Conservation (phyloP, 2,797 vertebrate species). For the Tympanoctomys barrerae region DNA sequence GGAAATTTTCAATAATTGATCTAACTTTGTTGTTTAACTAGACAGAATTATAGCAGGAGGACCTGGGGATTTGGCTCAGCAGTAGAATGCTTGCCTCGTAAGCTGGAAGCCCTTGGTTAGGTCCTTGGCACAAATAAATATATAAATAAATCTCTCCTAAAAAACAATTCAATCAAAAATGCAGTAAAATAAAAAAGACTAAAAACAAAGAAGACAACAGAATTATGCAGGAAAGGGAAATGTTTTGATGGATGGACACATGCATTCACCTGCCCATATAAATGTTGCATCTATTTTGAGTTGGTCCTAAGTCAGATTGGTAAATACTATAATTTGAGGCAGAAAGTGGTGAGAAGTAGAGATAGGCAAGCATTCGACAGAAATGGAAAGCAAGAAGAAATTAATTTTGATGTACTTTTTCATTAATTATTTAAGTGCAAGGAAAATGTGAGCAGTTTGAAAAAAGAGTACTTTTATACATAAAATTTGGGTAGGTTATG, state of each 20-base stretch:
- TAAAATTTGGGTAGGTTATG: not conserved
- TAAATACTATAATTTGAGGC: not conserved
- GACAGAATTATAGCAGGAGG: not conserved
- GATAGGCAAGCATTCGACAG: not conserved
- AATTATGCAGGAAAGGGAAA: conserved; percentile 8
- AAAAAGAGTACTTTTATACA: not conserved
- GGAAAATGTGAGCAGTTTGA: not conserved
- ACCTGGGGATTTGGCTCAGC: too few species aligned
- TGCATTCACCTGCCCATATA: not conserved
- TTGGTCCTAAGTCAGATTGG: not conserved
- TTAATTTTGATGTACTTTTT: not conserved
- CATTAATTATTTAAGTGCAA: not conserved
- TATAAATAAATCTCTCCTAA: too few species aligned
- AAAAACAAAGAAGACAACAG: not conserved
- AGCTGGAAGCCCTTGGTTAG: too few species aligned
- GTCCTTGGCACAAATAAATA: too few species aligned
- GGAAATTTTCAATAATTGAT: conserved; percentile 40
- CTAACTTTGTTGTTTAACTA: not conserved
- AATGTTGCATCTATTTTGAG: not conserved
- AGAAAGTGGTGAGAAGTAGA: not conserved
- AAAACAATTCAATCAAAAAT: too few species aligned
- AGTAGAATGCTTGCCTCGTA: too few species aligned
- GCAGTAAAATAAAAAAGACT: too few species aligned
- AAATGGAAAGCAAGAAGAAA: not conserved
- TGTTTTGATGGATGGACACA: not conserved